Evolutionary conservation across 2,888 invertebrate genomes (phyloP).

Genomic region (Heteromyza rotundicornis): DNA sequence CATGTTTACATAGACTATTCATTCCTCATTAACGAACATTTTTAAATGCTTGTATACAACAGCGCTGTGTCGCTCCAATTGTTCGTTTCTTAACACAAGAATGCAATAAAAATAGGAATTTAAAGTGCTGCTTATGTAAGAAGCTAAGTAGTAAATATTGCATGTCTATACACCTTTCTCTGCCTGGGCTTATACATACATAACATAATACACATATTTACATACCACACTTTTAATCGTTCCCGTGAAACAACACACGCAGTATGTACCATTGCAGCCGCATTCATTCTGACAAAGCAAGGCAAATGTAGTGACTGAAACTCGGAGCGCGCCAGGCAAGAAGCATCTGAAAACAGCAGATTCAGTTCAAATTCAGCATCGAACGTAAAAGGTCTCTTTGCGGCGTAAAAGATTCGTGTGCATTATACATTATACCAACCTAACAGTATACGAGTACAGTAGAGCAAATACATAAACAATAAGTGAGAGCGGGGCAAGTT

Average conservation of each 20-base stretch:
- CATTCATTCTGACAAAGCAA: not conserved
- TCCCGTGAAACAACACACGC: no score
- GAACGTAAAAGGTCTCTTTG: constrained; percentile 26
- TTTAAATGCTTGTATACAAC: no score
- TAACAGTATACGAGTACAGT: no score
- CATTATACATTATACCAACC: no score
- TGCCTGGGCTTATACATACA: not conserved
- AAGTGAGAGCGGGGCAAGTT: constrained; percentile 14
- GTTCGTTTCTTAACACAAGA: not conserved
- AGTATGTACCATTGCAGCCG: not conserved
- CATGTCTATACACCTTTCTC: not conserved
- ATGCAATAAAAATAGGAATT: not conserved
- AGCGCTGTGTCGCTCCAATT: no score
- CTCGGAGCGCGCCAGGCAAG: no score
- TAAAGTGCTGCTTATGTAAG: not conserved
- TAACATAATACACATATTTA: not conserved
- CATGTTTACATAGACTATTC: no score
- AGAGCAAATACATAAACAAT: no score
- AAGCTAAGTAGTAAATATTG: not conserved
- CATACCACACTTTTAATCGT: no score
- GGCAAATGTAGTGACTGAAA: no score
- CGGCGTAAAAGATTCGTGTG: not conserved
- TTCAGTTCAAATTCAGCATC: constrained; percentile 33
- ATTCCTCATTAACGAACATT: no score
- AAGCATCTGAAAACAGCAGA: no score